phyloP scores from a whole-genome alignment of 2,113 vertebrate genomes.

The Jacana jacana region DNA sequence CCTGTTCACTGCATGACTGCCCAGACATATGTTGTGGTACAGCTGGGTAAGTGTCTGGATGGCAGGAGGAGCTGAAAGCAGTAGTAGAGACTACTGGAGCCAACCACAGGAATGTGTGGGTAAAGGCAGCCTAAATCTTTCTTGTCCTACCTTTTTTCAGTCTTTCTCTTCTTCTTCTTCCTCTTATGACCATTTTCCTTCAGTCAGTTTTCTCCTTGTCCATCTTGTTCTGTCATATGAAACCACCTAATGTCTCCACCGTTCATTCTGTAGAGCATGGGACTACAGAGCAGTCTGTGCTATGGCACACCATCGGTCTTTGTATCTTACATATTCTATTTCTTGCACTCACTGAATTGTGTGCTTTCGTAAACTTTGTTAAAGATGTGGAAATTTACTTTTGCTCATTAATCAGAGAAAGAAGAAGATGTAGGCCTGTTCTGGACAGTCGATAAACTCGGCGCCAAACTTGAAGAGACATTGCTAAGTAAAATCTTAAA shows the following conservation, averaged over 20 bases:
- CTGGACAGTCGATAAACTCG: background rate
- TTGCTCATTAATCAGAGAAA: background rate
- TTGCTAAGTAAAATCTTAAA: background rate
- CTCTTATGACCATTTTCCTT: background rate
- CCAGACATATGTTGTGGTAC: background rate
- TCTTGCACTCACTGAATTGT: background rate
- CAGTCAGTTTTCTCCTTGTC: background rate
- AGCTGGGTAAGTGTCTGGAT: background rate
- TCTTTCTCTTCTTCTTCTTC: background rate
- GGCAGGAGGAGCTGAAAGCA: background rate
- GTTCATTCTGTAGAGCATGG: background rate
- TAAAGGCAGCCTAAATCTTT: background rate
- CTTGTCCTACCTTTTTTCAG: background rate
- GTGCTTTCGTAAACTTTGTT: background rate
- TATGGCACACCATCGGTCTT: background rate
- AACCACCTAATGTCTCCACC: background rate
- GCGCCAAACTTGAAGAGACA: background rate
- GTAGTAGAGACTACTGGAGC: background rate
- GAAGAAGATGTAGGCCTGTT: background rate
- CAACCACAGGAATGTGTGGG: background rate
- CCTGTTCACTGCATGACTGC: background rate
- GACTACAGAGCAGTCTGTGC: background rate
- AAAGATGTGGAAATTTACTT: background rate
- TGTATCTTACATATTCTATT: background rate
- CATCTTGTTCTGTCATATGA: background rate